Conservation (phyloP, 1,140 invertebrate genomes). For the Formica exsecta region DNA sequence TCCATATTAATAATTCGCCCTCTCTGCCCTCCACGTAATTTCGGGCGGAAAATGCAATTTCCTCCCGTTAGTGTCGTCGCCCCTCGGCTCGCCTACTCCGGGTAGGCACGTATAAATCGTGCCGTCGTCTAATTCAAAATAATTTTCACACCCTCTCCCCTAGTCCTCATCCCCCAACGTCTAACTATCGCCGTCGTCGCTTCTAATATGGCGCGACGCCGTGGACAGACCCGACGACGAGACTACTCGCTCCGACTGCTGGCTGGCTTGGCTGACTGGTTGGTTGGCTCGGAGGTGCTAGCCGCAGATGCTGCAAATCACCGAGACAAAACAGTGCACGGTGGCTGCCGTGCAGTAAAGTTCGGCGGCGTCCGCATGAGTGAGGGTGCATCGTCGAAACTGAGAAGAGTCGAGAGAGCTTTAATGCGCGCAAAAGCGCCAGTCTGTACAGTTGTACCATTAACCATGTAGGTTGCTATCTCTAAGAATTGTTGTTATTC, state of each 20-base stretch:
- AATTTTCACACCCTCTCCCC: slow-evolving; percentile 67
- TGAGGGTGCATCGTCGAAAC: slow-evolving; percentile 59
- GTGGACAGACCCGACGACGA: slow-evolving; percentile 44
- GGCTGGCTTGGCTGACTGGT: slow-evolving; percentile 44
- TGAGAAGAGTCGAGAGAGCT: slow-evolving; percentile 9
- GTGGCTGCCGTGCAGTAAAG: slow-evolving; percentile 73
- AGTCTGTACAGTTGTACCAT: slow-evolving; percentile 27
- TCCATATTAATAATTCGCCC: slow-evolving; percentile 37
- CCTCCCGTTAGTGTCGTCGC: slow-evolving; percentile 41
- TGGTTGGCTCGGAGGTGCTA: slow-evolving; percentile 77
- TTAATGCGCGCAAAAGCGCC: slow-evolving; percentile 47
- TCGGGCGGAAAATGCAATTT: slow-evolving; percentile 54
- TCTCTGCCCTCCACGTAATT: background rate
- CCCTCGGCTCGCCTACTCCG: background rate
- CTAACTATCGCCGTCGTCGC: slow-evolving; percentile 38
- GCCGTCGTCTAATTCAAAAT: slow-evolving; percentile 73
- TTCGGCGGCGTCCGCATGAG: slow-evolving; percentile 73
- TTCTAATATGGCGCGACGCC: slow-evolving; percentile 54
- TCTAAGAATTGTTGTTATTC: slow-evolving; percentile 30
- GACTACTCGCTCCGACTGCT: slow-evolving; percentile 17
- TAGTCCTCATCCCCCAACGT: too few relatives aligned
- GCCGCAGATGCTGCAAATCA: slow-evolving; percentile 86
- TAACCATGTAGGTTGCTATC: slow-evolving; percentile 11
- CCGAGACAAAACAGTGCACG: slow-evolving; percentile 82
- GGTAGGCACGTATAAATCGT: slow-evolving; percentile 66